Conservation (phyloP, 2,888 invertebrate species). For the Aleiodes alternator region DNA sequence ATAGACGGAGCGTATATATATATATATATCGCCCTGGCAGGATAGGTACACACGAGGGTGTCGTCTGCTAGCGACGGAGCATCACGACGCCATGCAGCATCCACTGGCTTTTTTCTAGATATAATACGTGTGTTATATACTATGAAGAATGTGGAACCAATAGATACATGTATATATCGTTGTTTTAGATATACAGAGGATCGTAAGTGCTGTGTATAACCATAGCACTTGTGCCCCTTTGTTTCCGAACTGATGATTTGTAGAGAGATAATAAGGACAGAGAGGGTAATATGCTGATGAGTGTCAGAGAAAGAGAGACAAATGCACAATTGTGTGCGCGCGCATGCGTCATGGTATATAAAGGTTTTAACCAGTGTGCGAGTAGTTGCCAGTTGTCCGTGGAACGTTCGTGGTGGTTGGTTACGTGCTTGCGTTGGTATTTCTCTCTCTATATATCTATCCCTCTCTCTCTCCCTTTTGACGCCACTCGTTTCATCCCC, state of each 20-base stretch:
- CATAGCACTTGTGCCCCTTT: too few relatives aligned
- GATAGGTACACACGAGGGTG: conserved; percentile 40
- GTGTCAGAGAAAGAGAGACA: conserved; percentile 39
- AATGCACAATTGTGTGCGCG: conserved; percentile 43
- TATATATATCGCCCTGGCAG: conserved; percentile 33
- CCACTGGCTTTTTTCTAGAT: conserved; percentile 13
- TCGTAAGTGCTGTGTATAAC: too few relatives aligned
- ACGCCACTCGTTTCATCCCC: conserved; percentile 31
- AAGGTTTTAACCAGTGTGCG: conserved; percentile 39
- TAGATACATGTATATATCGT: conserved; percentile 22
- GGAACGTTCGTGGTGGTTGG: conserved; percentile 53
- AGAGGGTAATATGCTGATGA: conserved; percentile 42
- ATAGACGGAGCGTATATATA: not conserved
- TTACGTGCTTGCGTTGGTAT: conserved; percentile 41
- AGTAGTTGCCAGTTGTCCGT: conserved; percentile 53
- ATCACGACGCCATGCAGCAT: conserved; percentile 37
- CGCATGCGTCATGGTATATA: conserved; percentile 44
- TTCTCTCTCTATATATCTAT: conserved; percentile 8
- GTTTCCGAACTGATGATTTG: too few relatives aligned
- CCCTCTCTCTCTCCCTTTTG: conserved; percentile 32
- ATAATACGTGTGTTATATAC: conserved; percentile 48
- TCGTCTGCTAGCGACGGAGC: conserved; percentile 41
- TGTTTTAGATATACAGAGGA: too few relatives aligned
- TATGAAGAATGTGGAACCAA: not conserved
- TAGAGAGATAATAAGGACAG: conserved; percentile 12